Evolutionary conservation across 2,888 invertebrate genomes (phyloP), one percentile per base, ranked within the genome.

Genomic region (Eurytoma californica): DNA sequence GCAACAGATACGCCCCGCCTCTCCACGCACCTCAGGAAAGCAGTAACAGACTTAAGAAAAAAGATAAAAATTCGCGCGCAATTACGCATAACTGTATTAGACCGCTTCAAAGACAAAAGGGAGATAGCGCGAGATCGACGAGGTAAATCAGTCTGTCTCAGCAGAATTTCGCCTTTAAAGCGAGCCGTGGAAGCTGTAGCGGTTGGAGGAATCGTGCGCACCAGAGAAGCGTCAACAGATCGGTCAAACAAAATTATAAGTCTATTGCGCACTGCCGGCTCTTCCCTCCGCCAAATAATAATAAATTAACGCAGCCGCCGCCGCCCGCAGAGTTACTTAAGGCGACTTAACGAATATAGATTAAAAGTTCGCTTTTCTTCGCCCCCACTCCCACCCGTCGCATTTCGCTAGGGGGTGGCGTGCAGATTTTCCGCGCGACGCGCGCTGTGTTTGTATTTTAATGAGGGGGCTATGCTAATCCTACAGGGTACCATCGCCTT

Each of bases 391-490:
- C 39, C 7, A 9, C 9, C 7, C 39, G 1, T 9, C 39, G 39
- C 39, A 39, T 39, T 39, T 39, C 9, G 39, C 39, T 39, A 7
- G 39, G 39, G 9, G 70, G 77, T 49, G 39, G 65, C 63, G 47
- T 14, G 65, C 78, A 78, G 76, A 78, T 80, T 77, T 81, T 61
- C 76, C 39, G 16, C n/a, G 61, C 57, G 81, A 80, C 76, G 67
- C 75, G 30, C 74, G 16, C 24, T 86, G 88, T 89, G 88, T 89
- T 90, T 89, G 88, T 89, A 88, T 90, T 89, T 89, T 90, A 89
- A 90, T 88, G 89, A 89, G 88, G 87, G 85, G 85, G 87, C 86
- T 89, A 90, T 89, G 90, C 88, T 90, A 90, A 90, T 90, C 88
- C 87, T 83, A 85, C 84, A 84, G 84, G 86, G 86, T 86, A 86